Evolutionary conservation across 37 sponge, comb jelly and placozoan genomes (phyloP).

Genomic region (Haliclona indistincta): DNA sequence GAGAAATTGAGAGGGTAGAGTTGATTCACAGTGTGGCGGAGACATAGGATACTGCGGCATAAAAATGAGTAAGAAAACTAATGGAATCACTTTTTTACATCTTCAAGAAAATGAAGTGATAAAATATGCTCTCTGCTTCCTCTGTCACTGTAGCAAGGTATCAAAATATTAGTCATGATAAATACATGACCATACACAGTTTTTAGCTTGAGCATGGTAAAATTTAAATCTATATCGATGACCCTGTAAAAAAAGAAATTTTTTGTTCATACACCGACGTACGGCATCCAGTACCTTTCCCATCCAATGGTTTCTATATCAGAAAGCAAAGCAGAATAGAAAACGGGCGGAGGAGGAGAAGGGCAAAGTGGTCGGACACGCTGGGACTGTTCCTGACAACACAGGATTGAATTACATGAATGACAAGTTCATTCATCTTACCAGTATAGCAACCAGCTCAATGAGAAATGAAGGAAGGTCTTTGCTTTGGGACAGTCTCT

Average conservation of each 20-base stretch:
- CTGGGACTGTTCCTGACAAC: too few species aligned
- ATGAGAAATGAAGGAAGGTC: constrained; percentile 15
- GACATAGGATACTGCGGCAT: constrained; percentile 30
- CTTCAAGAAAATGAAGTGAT: not conserved
- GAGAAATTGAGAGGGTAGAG: constrained; percentile 24
- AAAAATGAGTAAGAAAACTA: not conserved
- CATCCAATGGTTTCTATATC: too few species aligned
- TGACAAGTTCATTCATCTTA: not conserved
- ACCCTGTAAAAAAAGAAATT: too few species aligned
- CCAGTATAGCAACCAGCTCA: constrained; percentile 19
- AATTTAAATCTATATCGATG: too few species aligned
- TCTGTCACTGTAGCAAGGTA: not conserved
- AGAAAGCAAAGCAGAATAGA: not conserved
- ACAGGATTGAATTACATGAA: too few species aligned
- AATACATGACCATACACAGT: not conserved
- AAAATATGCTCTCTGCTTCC: not conserved
- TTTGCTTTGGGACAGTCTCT: constrained; percentile 23
- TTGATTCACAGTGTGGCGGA: constrained; percentile 23
- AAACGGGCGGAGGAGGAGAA: not conserved
- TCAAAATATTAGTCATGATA: not conserved
- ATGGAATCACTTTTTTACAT: not conserved
- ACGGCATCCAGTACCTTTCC: too few species aligned
- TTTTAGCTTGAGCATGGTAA: not conserved
- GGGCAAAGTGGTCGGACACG: not conserved
- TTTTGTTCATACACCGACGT: too few species aligned